These are phyloP conservation scores for Philonicus albiceps DNA, from an alignment of 2,888 invertebrate genomes.

Conservation along the genomic window DNA sequence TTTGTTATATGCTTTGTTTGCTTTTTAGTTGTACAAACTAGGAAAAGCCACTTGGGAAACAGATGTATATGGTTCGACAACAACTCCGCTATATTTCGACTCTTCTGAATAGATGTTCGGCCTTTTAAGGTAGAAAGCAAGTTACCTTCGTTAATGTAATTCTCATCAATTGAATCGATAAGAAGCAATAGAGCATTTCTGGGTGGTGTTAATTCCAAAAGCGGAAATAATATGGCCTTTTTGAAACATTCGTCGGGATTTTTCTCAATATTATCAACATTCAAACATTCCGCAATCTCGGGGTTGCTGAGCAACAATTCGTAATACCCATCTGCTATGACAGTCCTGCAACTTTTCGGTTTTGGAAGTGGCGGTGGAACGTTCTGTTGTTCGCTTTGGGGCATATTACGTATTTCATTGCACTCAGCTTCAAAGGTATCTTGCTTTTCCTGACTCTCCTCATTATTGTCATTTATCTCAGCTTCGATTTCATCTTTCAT, in stretches of 20 bases:
- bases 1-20: slow-evolving; percentile 84
- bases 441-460: slow-evolving; percentile 51
- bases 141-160: slow-evolving; percentile 67
- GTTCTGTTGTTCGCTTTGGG: neutral
- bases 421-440: neutral
- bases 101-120: slow-evolving; percentile 60
- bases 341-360: slow-evolving; percentile 68
- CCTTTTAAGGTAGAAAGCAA: slow-evolving; percentile 67
- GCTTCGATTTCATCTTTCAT: slow-evolving; percentile 60
- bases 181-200: slow-evolving; percentile 84
- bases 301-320: slow-evolving; percentile 80
- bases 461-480: slow-evolving; percentile 57
- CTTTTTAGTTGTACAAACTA: slow-evolving; percentile 87
- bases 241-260: slow-evolving; percentile 93
- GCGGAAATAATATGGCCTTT: slow-evolving; percentile 84
- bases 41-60: slow-evolving; percentile 90
- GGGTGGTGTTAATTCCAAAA: slow-evolving; percentile 86
- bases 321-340: slow-evolving; percentile 80
- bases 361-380: slow-evolving; percentile 64
- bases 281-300: slow-evolving; percentile 81
- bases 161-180: slow-evolving; percentile 93
- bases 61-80: slow-evolving; percentile 89
- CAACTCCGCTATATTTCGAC: slow-evolving; percentile 80
- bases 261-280: slow-evolving; percentile 82
- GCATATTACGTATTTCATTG: neutral